Evolutionary conservation across 2,888 invertebrate genomes (phyloP), one percentile per base, ranked within the genome.

Genomic region (Amphimallon solstitiale): DNA sequence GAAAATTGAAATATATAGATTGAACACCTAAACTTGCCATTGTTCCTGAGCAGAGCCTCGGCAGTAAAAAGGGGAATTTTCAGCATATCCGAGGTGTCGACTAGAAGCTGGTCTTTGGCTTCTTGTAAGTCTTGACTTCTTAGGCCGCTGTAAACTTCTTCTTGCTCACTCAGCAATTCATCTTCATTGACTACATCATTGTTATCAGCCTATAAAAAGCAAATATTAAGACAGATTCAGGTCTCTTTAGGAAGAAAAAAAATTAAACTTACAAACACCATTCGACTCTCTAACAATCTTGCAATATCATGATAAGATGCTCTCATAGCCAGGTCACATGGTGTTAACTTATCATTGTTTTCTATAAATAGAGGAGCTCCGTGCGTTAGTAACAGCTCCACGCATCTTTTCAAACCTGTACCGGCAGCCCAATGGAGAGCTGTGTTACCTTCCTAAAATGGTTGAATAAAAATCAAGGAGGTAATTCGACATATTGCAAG

Each of bases 81-180:
- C 46, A 90, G 82, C 89, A 90, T 90, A 79, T 90, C 89, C 4
- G 89, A 88, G 1, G 90, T 90, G 78, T 90, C 90, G 19, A 90
- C 89, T 35, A 90, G 79, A 59, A 90, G 81, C 75, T 89, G 87
- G 76, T 90, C 90, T 79, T 90, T 90, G 35, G 89, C 89, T 78
- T 90, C 90, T 75, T 90, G 89, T 35, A 90, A 80, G 76, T 90
- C 90, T 78, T 89, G 89, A 66, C 88, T 87, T 63, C 88, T 80
- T 64, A 90, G 78, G 3, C 90, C 89, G 73, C 84, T 85, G 76
- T 86, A 86, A n/a, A 85, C 85, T 74, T 86, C 85, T 63, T 84
- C 84, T 64, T 82, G 82, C 64, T 83, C 84, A n/a, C 77, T 81
- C 48, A 80, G 73, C 12, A 81, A 76, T 72, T 85, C 85, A 54